Evolutionary conservation across 1,140 invertebrate genomes (phyloP).

Genomic region (Drosophila nebulosa): DNA sequence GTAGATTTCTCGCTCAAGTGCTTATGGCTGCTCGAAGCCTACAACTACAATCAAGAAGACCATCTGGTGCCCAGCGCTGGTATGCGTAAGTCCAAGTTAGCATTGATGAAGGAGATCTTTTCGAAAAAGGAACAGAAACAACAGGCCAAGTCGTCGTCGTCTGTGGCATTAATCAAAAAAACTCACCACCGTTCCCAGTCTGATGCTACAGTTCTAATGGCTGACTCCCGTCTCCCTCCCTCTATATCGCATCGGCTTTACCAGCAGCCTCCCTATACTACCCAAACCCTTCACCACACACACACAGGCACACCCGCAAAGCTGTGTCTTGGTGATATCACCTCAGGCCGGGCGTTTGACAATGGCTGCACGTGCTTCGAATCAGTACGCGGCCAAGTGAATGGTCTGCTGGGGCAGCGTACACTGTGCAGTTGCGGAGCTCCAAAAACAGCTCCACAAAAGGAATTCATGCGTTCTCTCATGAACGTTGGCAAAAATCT

Average conservation of each 20-base stretch:
- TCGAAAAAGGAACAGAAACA: constrained; percentile 70
- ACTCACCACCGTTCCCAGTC: constrained; percentile 90
- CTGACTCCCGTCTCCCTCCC: constrained; percentile 58
- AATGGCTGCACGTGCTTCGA: constrained; percentile 94
- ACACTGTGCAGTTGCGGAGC: constrained; percentile 89
- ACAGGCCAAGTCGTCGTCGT: constrained; percentile 34
- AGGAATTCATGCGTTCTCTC: constrained; percentile 93
- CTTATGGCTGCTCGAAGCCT: constrained; percentile 97
- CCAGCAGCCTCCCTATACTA: constrained; percentile 74
- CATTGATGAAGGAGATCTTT: constrained; percentile 80
- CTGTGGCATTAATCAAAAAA: constrained; percentile 70
- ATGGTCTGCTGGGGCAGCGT: constrained; percentile 87
- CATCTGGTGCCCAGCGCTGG: constrained; percentile 41
- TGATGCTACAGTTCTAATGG: constrained; percentile 88
- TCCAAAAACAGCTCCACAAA: constrained; percentile 90
- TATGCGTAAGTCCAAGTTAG: constrained; percentile 79
- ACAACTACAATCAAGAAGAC: constrained; percentile 82
- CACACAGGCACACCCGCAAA: constrained; percentile 80
- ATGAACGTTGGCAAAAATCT: constrained; percentile 95
- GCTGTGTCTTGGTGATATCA: constrained; percentile 93
- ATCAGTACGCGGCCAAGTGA: constrained; percentile 86
- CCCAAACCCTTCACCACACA: constrained; percentile 59
- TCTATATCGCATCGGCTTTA: constrained; percentile 80
- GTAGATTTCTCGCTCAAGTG: constrained; percentile 97
- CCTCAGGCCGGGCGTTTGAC: constrained; percentile 96